These are phyloP conservation scores for Caenorhabditis uteleia DNA, from an alignment of 2,888 invertebrate genomes.

Conservation along the genomic window DNA sequence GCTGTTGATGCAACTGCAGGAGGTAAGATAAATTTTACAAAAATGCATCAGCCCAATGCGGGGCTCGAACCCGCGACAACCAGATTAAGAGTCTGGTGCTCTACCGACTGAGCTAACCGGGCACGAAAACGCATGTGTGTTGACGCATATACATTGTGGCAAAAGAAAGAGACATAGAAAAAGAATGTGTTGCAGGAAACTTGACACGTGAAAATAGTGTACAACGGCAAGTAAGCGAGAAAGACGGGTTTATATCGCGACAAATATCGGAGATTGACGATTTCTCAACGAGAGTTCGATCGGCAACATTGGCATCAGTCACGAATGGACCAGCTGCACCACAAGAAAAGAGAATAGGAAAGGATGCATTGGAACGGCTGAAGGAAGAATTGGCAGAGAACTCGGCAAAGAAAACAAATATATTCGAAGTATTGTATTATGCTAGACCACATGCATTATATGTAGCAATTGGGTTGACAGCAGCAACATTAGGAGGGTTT, in stretches of 20 bases:
- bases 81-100: conserved; percentile 69
- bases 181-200: no score
- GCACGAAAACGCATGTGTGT: conserved; percentile 14
- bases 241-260: conserved; percentile 2
- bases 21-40: not conserved
- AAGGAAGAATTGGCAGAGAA: conserved; percentile 51
- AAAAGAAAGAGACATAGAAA: no score
- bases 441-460: conserved; percentile 62
- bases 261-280: conserved; percentile 12
- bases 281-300: conserved; percentile 22
- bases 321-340: conserved; percentile 17
- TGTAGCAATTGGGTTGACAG: conserved; percentile 70
- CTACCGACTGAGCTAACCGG: conserved; percentile 69
- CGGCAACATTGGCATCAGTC: conserved; percentile 32
- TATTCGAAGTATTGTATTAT: conserved; percentile 67
- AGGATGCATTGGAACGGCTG: conserved; percentile 44
- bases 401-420: conserved; percentile 43
- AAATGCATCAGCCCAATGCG: conserved; percentile 60
- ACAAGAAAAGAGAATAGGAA: conserved; percentile 38
- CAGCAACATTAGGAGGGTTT: conserved; percentile 70
- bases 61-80: conserved; percentile 62
- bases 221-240: conserved; percentile 11
- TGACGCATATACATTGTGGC: no score
- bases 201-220: conserved; percentile 14
- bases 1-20: conserved; percentile 41